phyloP scores from a whole-genome alignment of 2,888 invertebrate species.

The Mimumesa dahlbomi region DNA sequence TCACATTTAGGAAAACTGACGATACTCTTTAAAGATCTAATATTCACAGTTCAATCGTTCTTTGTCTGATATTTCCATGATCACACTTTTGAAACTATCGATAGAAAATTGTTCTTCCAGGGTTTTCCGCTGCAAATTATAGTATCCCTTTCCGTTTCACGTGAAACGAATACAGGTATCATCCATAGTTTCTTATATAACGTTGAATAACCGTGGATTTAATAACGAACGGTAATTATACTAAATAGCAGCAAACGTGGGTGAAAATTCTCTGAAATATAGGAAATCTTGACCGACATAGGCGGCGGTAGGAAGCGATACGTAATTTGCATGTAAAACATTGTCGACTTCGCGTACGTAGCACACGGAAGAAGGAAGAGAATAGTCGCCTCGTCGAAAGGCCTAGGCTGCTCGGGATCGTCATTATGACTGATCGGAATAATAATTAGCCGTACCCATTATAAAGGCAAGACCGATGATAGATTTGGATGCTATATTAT shows the following conservation, averaged over 20 bases:
- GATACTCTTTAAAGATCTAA: too few species aligned
- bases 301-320: slow-evolving; percentile 31
- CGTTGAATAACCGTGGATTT: too few species aligned
- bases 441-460: slow-evolving; percentile 38
- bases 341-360: slow-evolving; percentile 30
- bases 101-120: too few species aligned
- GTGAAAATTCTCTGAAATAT: slow-evolving; percentile 7
- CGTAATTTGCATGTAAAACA: slow-evolving; percentile 33
- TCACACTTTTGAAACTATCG: too few species aligned
- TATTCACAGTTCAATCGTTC: too few species aligned
- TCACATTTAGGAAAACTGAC: too few species aligned
- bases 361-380: slow-evolving; percentile 56
- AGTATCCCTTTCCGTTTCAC: too few species aligned
- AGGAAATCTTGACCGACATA: slow-evolving; percentile 23
- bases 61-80: too few species aligned
- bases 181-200: too few species aligned
- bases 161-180: too few species aligned
- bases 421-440: slow-evolving; percentile 52
- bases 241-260: background rate
- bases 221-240: background rate
- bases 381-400: slow-evolving; percentile 40
- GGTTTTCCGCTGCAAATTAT: too few species aligned
- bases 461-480: slow-evolving; percentile 23
- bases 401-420: slow-evolving; percentile 35
- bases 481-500: slow-evolving; percentile 36